Evolutionary conservation across 2,113 vertebrate species (phyloP).

Genomic region (Alosa alosa): DNA sequence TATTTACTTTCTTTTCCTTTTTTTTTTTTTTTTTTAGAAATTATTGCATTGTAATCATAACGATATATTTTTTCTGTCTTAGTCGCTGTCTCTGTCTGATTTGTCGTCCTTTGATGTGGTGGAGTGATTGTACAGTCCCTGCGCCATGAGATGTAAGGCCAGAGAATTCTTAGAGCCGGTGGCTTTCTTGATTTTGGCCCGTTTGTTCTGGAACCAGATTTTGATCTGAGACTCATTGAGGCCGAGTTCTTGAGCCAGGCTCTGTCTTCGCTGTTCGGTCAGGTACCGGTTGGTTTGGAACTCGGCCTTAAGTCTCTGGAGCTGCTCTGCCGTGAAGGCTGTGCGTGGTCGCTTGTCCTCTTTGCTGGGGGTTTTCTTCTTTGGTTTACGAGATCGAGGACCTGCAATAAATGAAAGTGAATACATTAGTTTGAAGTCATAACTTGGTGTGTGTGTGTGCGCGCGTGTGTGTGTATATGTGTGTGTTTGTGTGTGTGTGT

Average conservation of each 20-base stretch:
- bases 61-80: constrained; percentile 51
- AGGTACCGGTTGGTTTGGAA: constrained; percentile 90
- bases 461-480: neutral
- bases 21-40: constrained; percentile 68
- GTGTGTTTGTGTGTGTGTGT: neutral
- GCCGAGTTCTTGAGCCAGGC: constrained; percentile 86
- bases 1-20: constrained; percentile 44
- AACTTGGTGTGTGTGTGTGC: neutral
- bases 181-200: constrained; percentile 93
- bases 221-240: constrained; percentile 95
- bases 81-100: constrained; percentile 91
- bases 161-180: constrained; percentile 82
- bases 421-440: neutral
- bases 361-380: constrained; percentile 91
- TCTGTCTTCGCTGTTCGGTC: constrained; percentile 88
- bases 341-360: constrained; percentile 91
- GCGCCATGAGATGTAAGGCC: constrained; percentile 90
- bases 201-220: constrained; percentile 96
- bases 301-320: constrained; percentile 88
- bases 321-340: constrained; percentile 90
- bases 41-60: constrained; percentile 89
- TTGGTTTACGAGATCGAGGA: constrained; percentile 95
- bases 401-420: constrained; percentile 66
- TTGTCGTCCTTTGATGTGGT: constrained; percentile 88
- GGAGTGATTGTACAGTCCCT: constrained; percentile 92